Evolutionary conservation across 2,888 invertebrate species (phyloP).

Genomic region (Brenthis hecate): DNA sequence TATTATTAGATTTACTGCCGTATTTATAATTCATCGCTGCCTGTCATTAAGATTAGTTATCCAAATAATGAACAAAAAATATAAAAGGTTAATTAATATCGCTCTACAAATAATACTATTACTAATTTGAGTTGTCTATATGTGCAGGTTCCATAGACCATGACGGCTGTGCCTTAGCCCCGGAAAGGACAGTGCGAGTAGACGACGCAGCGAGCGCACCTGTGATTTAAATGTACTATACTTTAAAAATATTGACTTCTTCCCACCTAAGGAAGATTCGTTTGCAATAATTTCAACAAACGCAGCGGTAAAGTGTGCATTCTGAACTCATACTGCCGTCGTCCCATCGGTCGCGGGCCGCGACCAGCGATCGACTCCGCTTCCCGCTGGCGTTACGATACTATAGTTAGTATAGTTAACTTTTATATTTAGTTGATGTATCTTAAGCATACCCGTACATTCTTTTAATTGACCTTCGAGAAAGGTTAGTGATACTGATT

Average conservation of each 20-base stretch:
- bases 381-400: conserved; percentile 1
- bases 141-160: conserved; percentile 78
- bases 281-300: conserved; percentile 63
- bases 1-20: too few relatives aligned
- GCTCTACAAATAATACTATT: neutral
- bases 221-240: conserved; percentile 58
- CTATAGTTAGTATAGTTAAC: conserved; percentile 18
- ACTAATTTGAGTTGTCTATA: neutral
- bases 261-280: conserved; percentile 58
- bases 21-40: too few relatives aligned
- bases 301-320: conserved; percentile 60
- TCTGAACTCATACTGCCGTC: conserved; percentile 64
- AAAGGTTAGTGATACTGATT: conserved; percentile 82
- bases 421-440: conserved; percentile 73
- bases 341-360: neutral
- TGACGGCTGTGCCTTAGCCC: conserved; percentile 75
- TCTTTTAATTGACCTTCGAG: conserved; percentile 81
- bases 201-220: conserved; percentile 43
- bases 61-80: too few relatives aligned
- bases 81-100: too few relatives aligned
- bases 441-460: conserved; percentile 81
- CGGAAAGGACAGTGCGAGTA: conserved; percentile 48
- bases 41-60: too few relatives aligned
- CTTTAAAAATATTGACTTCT: conserved; percentile 58
- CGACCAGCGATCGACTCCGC: neutral